Conservation (phyloP, 2,797 vertebrate genomes). For the Bradypodion ventrale region DNA sequence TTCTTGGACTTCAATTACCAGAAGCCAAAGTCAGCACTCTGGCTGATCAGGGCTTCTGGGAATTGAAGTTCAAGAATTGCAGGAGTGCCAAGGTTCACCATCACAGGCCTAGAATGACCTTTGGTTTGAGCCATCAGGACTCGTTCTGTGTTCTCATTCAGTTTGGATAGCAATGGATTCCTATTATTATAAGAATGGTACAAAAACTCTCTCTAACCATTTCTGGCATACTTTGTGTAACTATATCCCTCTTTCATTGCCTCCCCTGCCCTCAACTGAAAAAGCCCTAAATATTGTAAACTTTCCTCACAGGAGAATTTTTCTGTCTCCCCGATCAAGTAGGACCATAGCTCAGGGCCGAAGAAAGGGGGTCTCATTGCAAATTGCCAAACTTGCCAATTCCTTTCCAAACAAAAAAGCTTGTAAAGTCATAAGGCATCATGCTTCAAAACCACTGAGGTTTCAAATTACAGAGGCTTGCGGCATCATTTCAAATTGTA, state of each 20-base stretch:
- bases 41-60: too few species aligned
- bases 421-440: background rate
- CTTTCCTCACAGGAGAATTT: background rate
- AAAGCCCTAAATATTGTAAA: background rate
- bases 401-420: background rate
- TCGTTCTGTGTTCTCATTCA: background rate
- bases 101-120: too few species aligned
- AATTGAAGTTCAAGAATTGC: too few species aligned
- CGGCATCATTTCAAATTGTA: background rate
- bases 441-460: conserved; percentile 9
- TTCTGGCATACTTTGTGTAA: background rate
- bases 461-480: background rate
- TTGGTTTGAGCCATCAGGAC: background rate
- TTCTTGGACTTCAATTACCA: too few species aligned
- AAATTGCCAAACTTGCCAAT: background rate
- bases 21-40: too few species aligned
- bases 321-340: background rate
- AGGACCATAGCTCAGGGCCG: background rate
- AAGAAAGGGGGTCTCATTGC: background rate
- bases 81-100: too few species aligned
- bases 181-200: background rate
- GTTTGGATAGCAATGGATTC: background rate
- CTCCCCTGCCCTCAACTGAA: background rate
- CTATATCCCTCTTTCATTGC: background rate
- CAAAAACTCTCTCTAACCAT: background rate